phyloP scores from a whole-genome alignment of 1,140 invertebrate genomes.

The Leucophenga varia region DNA sequence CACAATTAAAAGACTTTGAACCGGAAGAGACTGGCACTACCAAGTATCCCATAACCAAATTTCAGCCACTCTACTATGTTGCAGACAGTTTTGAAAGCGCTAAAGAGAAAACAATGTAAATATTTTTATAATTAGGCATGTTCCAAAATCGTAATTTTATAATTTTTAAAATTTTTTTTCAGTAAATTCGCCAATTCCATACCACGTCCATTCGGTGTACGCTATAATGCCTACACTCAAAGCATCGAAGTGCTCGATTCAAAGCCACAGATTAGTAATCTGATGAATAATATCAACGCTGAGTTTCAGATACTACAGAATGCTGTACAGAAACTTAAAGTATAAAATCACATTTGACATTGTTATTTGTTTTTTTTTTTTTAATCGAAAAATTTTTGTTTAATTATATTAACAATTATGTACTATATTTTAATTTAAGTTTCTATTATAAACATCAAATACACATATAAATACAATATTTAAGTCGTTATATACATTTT shows the following conservation, averaged over 20 bases:
- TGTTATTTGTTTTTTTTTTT: no score
- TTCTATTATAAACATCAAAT: no score
- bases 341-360: no score
- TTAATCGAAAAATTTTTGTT: no score
- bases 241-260: conserved; percentile 90
- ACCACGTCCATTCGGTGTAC: conserved; percentile 87
- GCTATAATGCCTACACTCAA: conserved; percentile 96
- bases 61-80: conserved; percentile 94
- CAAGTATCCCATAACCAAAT: conserved; percentile 95
- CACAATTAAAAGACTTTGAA: conserved; percentile 84
- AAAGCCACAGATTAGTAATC: conserved; percentile 75
- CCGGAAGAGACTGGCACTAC: conserved; percentile 80
- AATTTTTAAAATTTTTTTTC: no score
- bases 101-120: conserved; percentile 96
- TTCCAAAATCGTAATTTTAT: neutral
- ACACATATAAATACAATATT: no score
- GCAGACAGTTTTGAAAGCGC: conserved; percentile 94
- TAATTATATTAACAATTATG: no score
- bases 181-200: conserved; percentile 92
- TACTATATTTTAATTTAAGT: no score
- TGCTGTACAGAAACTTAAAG: conserved; percentile 68
- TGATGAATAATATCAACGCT: conserved; percentile 74
- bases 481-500: no score
- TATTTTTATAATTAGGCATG: conserved; percentile 17
- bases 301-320: conserved; percentile 78